A percentile compares a stretch with the other conserved stretches of the same genome.
Evolutionary conservation across 2,888 invertebrate genomes (phyloP).

Genomic region (Leptopilina drosophilae): DNA sequence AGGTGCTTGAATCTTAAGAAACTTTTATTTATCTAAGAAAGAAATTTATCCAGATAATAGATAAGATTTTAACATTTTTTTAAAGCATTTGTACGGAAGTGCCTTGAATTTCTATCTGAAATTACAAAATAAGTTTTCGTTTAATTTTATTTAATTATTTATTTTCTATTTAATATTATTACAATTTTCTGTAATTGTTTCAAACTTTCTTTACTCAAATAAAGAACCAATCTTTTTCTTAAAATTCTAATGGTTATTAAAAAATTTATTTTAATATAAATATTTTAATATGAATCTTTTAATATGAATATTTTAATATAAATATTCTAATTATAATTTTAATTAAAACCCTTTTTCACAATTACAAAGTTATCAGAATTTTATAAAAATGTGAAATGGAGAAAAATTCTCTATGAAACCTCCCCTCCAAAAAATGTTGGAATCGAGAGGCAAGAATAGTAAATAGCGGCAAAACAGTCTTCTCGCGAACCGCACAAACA

Average conservation of each 20-base stretch:
- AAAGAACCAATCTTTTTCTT: too few relatives aligned
- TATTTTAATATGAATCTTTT: too few relatives aligned
- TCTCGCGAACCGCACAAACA: not conserved
- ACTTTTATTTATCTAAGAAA: not conserved
- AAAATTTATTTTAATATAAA: too few relatives aligned
- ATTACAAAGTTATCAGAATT: not conserved
- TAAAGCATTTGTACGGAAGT: not conserved
- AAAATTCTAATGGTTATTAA: too few relatives aligned
- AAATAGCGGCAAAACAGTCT: conserved; percentile 3
- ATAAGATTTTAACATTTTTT: not conserved
- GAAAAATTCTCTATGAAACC: not conserved
- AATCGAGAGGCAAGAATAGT: not conserved
- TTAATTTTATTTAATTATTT: too few relatives aligned
- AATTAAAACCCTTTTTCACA: not conserved
- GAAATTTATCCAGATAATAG: not conserved
- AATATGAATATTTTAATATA: too few relatives aligned
- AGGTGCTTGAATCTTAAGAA: not conserved
- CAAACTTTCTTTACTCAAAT: too few relatives aligned
- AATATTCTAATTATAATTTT: not conserved
- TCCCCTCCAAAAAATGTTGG: conserved; percentile 13
- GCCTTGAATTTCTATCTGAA: too few relatives aligned
- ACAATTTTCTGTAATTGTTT: too few relatives aligned
- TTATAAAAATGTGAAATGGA: not conserved
- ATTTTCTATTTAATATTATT: too few relatives aligned
- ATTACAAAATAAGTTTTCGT: too few relatives aligned